Base-by-base conservation (phyloP, 2,113 vertebrate genomes). In the Lycocorax pyrrhopterus region DNA sequence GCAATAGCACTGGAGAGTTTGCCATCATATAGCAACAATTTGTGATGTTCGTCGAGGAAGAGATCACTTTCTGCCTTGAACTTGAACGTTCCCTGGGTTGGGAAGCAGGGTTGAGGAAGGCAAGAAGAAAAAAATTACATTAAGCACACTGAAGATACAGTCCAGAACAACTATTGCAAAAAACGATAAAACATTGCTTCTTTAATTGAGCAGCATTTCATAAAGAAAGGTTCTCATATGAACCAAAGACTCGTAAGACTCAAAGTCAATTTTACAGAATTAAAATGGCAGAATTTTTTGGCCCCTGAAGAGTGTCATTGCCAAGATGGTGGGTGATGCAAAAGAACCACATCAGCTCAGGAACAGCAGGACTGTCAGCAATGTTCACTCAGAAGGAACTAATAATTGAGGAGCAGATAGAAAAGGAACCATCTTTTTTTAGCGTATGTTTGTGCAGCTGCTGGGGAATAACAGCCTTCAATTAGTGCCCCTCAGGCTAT, bases 31-130 rank as follows among this genome's bases (percentile, higher is more conserved):
- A 99, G 91, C 46, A 99, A 94, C 82, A 98, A 97, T 96, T 99
- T 99, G 92, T 99, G 99, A 96, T 99, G 99, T 84, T 99, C 99
- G 21, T 97, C 99, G 21, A 99, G 99, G 95, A 99, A 97, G 90
- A 99, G 97, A 97, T 99, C 99, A 59, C 99, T 99, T 98, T 99
- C 99, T 46, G 99, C 99, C 97, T 98, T 99, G 98, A 99, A 98
- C 95, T 99, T 99, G 98, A 99, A 99, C 0, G 98, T 99, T 85
- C 99, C 99, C 99, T 99, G 49, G 35, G 87, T 92, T 29, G 11
- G 39, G 16, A 39, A 86, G 35, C 13, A 94, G 43, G 22, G 87
- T 78, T 59, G 32, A 96, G 29, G 14, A 92, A 81, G 25, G 37
- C 49, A 41, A 56, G 33, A 9, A 41, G 32, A 90, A 84, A 72